Base-by-base conservation (phyloP, 2,113 vertebrate species). In the Alaudala cheleensis region DNA sequence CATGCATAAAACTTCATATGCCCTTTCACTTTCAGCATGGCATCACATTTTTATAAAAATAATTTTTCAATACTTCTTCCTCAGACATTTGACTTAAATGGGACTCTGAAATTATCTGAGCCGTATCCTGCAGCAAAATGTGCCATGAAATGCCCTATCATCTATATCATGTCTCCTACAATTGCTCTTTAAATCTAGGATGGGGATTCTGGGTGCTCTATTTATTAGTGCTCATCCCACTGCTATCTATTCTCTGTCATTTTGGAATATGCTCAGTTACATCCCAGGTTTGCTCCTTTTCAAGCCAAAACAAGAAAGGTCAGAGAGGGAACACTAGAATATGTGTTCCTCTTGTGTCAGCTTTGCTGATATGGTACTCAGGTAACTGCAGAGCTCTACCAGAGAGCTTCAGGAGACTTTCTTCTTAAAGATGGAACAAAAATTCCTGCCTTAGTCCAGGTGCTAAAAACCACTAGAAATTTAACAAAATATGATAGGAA, bases 1-100 rank as follows among this genome's bases (percentile, higher is more conserved):
- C 8, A 6, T 60, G 6, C 40, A 39, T 66, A 31, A 37, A 10
- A 14, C 37, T 65, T 24, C 24, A 37, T 24, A 12, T 0, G 0
- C 2, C 8, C 11, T 64, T 21, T 49, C 9, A 37, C 3, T 81
- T 91, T 78, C 49, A 29, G 7, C 31, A 44, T 3, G 21, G 26
- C 62, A 69, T 56, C 10, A 26, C 0, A 19, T 53, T 78, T 86
- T 77, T 37, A 56, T 50, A 21, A 81, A 88, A 84, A 57, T 49
- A 40, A n/a, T 9, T 76, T 77, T 71, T 72, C 23, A 50, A 31
- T 3, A 29, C 0, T 65, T 92, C 66, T 86, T 66, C 29, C 4
- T 42, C n/a, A 69, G n/a, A 26, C 5, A n/a, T 49, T 64, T 69
- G 64, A 86, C 5, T 28, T 49, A 64, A 56, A 40, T 12, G 4